A percentile compares a stretch with the other conserved stretches of the same genome.
Evolutionary conservation across 2,797 vertebrate species (phyloP).

Genomic region (Brachymystax lenok): DNA sequence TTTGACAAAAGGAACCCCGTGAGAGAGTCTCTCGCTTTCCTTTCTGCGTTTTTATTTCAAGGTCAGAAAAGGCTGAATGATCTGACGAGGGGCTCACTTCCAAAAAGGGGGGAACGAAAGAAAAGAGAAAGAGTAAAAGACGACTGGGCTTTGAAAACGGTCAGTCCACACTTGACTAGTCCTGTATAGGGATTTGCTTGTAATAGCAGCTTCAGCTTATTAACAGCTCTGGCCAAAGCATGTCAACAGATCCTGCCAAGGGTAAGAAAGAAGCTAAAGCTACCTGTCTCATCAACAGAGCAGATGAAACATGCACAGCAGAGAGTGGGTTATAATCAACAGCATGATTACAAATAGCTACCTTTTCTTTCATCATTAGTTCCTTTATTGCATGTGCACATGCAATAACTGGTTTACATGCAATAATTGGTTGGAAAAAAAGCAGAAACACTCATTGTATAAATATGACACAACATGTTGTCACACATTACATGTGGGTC

Average conservation of each 20-base stretch:
- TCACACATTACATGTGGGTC: background rate
- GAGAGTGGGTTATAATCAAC: slow-evolving; percentile 47
- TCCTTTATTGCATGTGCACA: background rate
- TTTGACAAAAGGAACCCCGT: slow-evolving; percentile 79
- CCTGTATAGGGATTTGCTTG: slow-evolving; percentile 73
- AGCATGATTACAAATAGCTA: slow-evolving; percentile 50
- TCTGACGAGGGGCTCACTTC: slow-evolving; percentile 73
- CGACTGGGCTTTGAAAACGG: slow-evolving; percentile 74
- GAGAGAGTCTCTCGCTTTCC: slow-evolving; percentile 77
- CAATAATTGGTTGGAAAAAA: background rate
- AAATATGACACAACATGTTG: background rate
- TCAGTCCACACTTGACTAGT: slow-evolving; percentile 78
- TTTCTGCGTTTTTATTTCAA: slow-evolving; percentile 70
- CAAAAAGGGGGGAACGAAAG: slow-evolving; percentile 73
- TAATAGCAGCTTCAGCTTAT: slow-evolving; percentile 71
- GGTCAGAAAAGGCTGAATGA: slow-evolving; percentile 76
- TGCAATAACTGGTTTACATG: background rate
- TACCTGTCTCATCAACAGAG: slow-evolving; percentile 59
- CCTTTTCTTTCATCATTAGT: slow-evolving; percentile 61
- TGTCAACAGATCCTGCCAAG: slow-evolving; percentile 77
- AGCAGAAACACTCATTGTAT: background rate
- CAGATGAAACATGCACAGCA: too few species aligned
- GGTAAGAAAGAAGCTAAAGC: slow-evolving; percentile 67
- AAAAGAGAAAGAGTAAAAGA: slow-evolving; percentile 71
- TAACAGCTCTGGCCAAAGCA: slow-evolving; percentile 75